Evolutionary conservation across 2,888 invertebrate species (phyloP), one percentile per base, ranked within the genome.

Genomic region (Caenorhabditis becei): DNA sequence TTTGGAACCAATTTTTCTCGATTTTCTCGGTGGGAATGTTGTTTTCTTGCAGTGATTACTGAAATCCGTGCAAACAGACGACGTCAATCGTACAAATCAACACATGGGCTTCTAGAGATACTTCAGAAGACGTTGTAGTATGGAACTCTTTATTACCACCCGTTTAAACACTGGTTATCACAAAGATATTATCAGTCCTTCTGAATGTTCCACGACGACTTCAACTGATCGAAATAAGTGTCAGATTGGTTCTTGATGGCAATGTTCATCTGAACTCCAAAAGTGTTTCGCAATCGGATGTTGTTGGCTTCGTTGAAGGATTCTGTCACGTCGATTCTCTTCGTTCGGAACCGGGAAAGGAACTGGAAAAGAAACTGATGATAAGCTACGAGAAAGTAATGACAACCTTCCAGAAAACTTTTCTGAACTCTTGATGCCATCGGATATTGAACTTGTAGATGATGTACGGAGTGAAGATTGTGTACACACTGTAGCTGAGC

Each of bases 251-350:
- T n/a, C n/a, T 65, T 41, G n/a, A 78, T 28, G n/a, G 59, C 71
- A 54, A 78, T 78, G 28, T 78, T 78, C 78, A 78, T 78, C 32
- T 78, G 65, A 24, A 63, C 51, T 32, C 78, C 78, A 53, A 78
- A 78, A 14, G 78, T 71, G 44, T 78, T 66, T 20, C 63, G 41
- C 47, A 78, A 37, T 32, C 56, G 28, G 20, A 70, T 28, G 32
- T 65, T 49, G 53, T 41, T 75, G 35, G 66, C 11, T 1, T 59
- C 59, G 10, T 23, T 28, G 28, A 35, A 37, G 16, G 41, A 20
- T 20, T 65, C 59, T 16, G 66, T 75, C 51, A 75, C 74, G 16
- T 75, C 66, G 26, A 75, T 66, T 44, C 66, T 35, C 49, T 53
- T 77, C 26, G 72, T 65, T 24, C 41, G 49, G 18, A 63, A 44